A percentile compares a stretch with the other conserved stretches of the same genome.
phyloP scores from a whole-genome alignment of 53 echinoderm and acorn worm genomes.

The Antedon mediterranea region DNA sequence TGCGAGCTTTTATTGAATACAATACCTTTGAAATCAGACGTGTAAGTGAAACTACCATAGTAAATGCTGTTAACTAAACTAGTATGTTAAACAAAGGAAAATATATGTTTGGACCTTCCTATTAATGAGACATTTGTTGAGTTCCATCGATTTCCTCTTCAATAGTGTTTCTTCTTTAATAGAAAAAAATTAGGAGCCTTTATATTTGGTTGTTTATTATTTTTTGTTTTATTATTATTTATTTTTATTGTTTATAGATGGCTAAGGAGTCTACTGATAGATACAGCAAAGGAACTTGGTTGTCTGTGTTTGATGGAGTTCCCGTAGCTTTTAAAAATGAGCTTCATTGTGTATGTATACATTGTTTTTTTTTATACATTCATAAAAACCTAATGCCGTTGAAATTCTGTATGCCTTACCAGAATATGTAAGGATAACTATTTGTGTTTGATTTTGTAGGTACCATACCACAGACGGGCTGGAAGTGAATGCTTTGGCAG shows the following conservation, averaged over 20 bases:
- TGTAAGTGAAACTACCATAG: too few relatives aligned
- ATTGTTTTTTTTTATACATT: too few relatives aligned
- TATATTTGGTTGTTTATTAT: neutral
- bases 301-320: slow-evolving; percentile 77
- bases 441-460: slow-evolving; percentile 22
- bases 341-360: slow-evolving; percentile 35
- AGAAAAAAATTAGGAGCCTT: too few relatives aligned
- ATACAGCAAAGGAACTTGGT: slow-evolving; percentile 24
- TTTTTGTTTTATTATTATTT: neutral
- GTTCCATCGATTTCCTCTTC: too few relatives aligned
- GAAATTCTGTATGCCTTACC: too few relatives aligned
- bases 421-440: too few relatives aligned
- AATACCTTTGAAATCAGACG: slow-evolving; percentile 43
- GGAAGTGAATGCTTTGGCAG: slow-evolving; percentile 47
- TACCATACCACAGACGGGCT: slow-evolving; percentile 34
- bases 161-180: too few relatives aligned
- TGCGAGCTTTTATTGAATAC: slow-evolving; percentile 45
- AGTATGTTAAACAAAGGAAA: too few relatives aligned
- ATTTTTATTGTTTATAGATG: slow-evolving; percentile 34
- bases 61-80: too few relatives aligned
- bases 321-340: slow-evolving; percentile 71
- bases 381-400: too few relatives aligned
- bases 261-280: slow-evolving; percentile 51
- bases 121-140: too few relatives aligned
- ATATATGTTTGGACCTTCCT: too few relatives aligned